phyloP scores from a whole-genome alignment of 2,113 vertebrate genomes.

The Gadus macrocephalus region DNA sequence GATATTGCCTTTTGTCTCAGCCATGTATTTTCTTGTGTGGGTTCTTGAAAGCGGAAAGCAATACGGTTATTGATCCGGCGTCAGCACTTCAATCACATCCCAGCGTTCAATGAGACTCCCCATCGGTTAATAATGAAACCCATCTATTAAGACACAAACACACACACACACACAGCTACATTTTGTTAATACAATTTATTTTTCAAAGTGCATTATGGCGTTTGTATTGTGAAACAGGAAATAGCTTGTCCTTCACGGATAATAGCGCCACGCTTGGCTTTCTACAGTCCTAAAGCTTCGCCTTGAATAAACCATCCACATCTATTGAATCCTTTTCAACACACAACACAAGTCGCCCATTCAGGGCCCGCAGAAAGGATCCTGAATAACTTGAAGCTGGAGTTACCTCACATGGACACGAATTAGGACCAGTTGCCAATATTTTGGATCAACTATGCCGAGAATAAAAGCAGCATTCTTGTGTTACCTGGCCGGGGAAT shows the following conservation, averaged over 20 bases:
- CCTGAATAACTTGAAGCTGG: conserved; percentile 73
- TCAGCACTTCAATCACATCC: too few species aligned
- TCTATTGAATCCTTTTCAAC: conserved; percentile 75
- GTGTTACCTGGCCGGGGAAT: conserved; percentile 77
- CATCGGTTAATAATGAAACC: neutral
- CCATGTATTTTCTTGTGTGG: too few species aligned
- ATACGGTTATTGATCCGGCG: too few species aligned
- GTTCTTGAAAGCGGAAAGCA: too few species aligned
- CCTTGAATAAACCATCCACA: conserved; percentile 75
- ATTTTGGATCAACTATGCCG: conserved; percentile 76
- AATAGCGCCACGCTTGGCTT: conserved; percentile 66
- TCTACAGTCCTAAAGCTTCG: conserved; percentile 67
- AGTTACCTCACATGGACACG: conserved; percentile 73
- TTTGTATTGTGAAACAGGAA: conserved; percentile 61
- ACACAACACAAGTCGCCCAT: conserved; percentile 61
- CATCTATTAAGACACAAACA: neutral
- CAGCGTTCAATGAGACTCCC: too few species aligned
- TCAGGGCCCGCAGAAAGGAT: conserved; percentile 68
- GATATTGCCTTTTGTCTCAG: too few species aligned
- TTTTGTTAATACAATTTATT: conserved; percentile 44
- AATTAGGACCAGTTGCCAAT: conserved; percentile 81
- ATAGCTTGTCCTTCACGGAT: conserved; percentile 68
- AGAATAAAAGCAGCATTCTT: conserved; percentile 75
- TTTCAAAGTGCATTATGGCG: conserved; percentile 59
- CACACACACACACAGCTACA: conserved; percentile 11